Evolutionary conservation across 2,888 invertebrate genomes (phyloP).

Genomic region (Sphaeridia pumilis): DNA sequence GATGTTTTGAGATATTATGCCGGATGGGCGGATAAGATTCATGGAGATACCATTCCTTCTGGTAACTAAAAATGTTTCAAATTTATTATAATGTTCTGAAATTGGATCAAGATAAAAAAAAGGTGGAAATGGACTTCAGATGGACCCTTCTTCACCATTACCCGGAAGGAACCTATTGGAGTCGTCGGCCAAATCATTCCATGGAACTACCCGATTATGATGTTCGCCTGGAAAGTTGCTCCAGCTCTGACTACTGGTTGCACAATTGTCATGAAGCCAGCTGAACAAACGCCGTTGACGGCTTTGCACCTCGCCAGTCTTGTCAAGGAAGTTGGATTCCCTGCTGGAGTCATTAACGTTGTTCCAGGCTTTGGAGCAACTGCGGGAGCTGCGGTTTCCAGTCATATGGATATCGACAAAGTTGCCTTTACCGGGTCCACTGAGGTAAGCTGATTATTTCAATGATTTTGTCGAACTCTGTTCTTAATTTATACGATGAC

Average conservation of each 20-base stretch:
- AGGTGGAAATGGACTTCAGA: too few species aligned
- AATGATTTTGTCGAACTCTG: too few species aligned
- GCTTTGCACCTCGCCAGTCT: slow-evolving; percentile 62
- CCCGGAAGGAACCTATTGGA: slow-evolving; percentile 51
- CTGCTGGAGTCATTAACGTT: slow-evolving; percentile 65
- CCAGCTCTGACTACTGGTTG: slow-evolving; percentile 54
- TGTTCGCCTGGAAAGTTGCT: slow-evolving; percentile 51
- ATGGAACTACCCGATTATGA: slow-evolving; percentile 48
- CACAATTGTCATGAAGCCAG: slow-evolving; percentile 49
- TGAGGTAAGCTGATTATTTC: slow-evolving; percentile 43
- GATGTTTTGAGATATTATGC: slow-evolving; percentile 54
- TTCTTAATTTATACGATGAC: too few species aligned
- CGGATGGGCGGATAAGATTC: slow-evolving; percentile 76
- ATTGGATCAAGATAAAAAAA: not conserved
- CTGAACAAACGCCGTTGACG: slow-evolving; percentile 72
- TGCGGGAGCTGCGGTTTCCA: slow-evolving; percentile 55
- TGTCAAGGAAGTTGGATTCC: slow-evolving; percentile 65
- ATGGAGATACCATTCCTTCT: slow-evolving; percentile 69
- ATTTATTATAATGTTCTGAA: slow-evolving; percentile 1
- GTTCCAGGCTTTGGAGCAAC: slow-evolving; percentile 63
- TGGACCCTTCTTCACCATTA: slow-evolving; percentile 42
- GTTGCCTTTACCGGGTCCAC: slow-evolving; percentile 73
- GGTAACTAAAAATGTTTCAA: too few species aligned
- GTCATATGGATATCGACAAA: slow-evolving; percentile 58
- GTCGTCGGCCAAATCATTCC: slow-evolving; percentile 52